These are phyloP conservation scores for Zoanthus sansibaricus DNA, from an alignment of 92 coral and sea anemone species.

Conservation along the genomic window DNA sequence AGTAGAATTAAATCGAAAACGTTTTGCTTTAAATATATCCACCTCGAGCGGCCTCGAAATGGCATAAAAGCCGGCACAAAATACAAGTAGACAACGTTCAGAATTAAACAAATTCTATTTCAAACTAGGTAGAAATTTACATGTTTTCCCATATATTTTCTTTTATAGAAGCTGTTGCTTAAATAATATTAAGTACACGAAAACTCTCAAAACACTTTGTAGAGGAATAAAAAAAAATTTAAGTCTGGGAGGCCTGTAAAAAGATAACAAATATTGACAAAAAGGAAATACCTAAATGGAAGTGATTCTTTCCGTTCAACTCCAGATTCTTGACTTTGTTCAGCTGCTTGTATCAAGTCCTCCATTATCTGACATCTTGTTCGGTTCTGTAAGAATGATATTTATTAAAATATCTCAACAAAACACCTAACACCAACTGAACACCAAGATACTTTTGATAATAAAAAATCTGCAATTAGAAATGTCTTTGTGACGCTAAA, in stretches of 20 bases:
- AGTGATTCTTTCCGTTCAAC: slow-evolving; percentile 25
- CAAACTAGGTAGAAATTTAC: too few relatives aligned
- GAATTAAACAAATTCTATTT: too few relatives aligned
- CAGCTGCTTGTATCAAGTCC: slow-evolving; percentile 73
- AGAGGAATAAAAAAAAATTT: neutral
- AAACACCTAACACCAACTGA: neutral
- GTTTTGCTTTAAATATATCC: too few relatives aligned
- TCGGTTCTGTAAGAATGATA: slow-evolving; percentile 70
- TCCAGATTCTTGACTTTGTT: slow-evolving; percentile 43
- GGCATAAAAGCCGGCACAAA: too few relatives aligned
- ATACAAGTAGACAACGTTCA: too few relatives aligned
- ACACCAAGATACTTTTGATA: neutral
- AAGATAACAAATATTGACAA: too few relatives aligned
- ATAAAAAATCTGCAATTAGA: neutral
- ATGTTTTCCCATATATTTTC: too few relatives aligned
- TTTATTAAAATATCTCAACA: neutral
- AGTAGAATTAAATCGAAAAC: too few relatives aligned
- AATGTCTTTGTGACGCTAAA: neutral
- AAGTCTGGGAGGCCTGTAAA: too few relatives aligned
- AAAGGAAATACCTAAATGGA: slow-evolving; percentile 1
- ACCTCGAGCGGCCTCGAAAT: too few relatives aligned
- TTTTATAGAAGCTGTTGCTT: too few relatives aligned
- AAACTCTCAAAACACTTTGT: neutral
- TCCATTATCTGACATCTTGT: slow-evolving; percentile 86
- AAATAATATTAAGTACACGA: too few relatives aligned